Evolutionary conservation across 2,113 vertebrate genomes (phyloP), one percentile per base, ranked within the genome.

Genomic region (Crotalus tigris): DNA sequence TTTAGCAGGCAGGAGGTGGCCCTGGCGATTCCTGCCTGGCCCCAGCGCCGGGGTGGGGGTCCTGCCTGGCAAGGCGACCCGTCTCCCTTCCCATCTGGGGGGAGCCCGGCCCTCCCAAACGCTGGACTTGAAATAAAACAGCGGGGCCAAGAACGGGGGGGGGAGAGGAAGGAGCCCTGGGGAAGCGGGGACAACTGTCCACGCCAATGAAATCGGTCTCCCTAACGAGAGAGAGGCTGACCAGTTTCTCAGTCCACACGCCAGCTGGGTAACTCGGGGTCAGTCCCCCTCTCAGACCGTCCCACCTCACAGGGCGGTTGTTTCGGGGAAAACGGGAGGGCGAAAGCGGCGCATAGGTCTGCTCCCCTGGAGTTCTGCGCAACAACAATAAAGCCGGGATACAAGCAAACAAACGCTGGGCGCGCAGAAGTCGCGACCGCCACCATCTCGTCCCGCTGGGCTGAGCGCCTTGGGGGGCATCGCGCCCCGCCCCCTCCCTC

Each of bases 331-430:
- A 24, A 59, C 8, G 8, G 57, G 21, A 23, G 57, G 19, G 6
- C 21, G 57, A 58, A 58, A 58, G 57, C 21, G 21, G 17, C 8
- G 24, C 9, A 0, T 46, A 4, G 1, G 7, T 61, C 24, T 10
- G 59, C 9, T 24, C 23, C 9, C 9, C 24, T 29, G 1, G 3
- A 61, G 24, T 26, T 29, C 4, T 12, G 24, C 0, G 59, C 10
- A 4, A 11, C 26, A 26, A 29, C 0, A 11, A 61, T 1, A 26
- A 26, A 61, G 9, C 9, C 59, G 24, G 24, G 3, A 61, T 11
- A 4, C 26, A 5, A 4, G 3, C 10, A 13, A 29, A 1, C 61
- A 4, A 29, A 11, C 24, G 24, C 8, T 4, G 0, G 61, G 3
- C 61, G 11, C 59, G 11, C 9, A 1, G 9, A 5, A 69, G 12